Percentiles rank a stretch among this genome's conserved stretches.
Conservation (phyloP, 2,113 vertebrate genomes). For the Phoxinus phoxinus region DNA sequence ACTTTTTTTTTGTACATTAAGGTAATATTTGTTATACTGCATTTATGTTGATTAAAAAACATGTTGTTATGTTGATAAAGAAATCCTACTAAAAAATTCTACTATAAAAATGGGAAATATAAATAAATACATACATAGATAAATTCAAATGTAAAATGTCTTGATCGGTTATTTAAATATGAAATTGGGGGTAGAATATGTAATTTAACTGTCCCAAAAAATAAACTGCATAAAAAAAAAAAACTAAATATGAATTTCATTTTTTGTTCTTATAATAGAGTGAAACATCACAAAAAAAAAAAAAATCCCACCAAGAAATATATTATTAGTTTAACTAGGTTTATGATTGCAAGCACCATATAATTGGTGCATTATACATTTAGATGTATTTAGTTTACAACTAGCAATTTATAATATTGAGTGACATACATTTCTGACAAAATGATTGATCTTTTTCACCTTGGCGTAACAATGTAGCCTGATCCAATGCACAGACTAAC, state of each 20-base stretch:
- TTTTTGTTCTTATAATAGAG: too few species aligned
- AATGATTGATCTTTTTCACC: background rate
- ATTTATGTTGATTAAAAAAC: too few species aligned
- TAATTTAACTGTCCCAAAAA: background rate
- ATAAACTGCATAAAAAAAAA: background rate
- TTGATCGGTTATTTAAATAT: background rate
- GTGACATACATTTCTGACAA: background rate
- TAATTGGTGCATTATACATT: background rate
- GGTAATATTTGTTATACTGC: background rate
- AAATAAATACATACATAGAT: too few species aligned
- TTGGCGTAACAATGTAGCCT: background rate
- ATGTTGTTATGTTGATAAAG: too few species aligned
- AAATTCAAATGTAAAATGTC: too few species aligned
- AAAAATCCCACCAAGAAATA: background rate
- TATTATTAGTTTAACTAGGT: background rate
- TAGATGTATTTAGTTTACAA: too few species aligned
- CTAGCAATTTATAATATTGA: too few species aligned
- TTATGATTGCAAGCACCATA: background rate
- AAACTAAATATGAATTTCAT: background rate
- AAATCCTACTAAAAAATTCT: too few species aligned
- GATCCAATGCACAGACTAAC: background rate
- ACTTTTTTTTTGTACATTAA: background rate
- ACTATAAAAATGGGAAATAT: too few species aligned
- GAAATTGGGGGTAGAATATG: background rate
- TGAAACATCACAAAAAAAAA: too few species aligned